Base-by-base conservation (phyloP, 1,140 invertebrate genomes). In the Lordiphosa stackelbergi region DNA sequence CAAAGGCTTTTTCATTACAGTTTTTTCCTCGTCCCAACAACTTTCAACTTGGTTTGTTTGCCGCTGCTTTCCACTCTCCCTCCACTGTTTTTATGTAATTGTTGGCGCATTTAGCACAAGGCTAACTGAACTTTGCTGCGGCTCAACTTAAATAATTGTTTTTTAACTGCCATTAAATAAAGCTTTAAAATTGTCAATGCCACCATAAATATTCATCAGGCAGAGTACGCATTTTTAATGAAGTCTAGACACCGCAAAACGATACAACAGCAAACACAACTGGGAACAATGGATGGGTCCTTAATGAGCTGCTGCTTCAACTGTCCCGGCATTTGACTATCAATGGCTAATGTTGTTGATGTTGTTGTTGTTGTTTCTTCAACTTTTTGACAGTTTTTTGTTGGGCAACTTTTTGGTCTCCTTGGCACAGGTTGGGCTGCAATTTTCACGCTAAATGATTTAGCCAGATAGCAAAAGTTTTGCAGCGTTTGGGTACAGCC, bases 1-100 rank as follows among this genome's bases (percentile, higher is more conserved):
- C 62, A 69, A 73, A 77, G 77, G 72, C 77, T 83, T 83, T 83
- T 83, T 83, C 77, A 83, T 83, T 83, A 84, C 54, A 56, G 69
- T 61, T 77, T 73, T 61, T 49, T 53, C 58, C 45, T 31, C 41
- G 34, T 9, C 19, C 48, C 37, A n/a, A n/a, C n/a, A n/a, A n/a
- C 53, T 54, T 10, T 36, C 36, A 41, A 35, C 22, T 34, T 38
- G 22, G 40, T 43, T 47, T 55, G 52, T 34, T 58, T 34, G 52
- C 35, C 0, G 35, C 24, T 65, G 16, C 42, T 22, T 16, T 66
- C 62, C 47, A 19, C 19, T 2, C 19, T 3, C 19, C 19, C 19
- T 64, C 1, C 5, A 4, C 22, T 19, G 1, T 24, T 66, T 70
- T 53, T 72, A 83, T 69, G 83, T 56, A 69, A 72, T 81, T 75